phyloP scores from a whole-genome alignment of 2,888 invertebrate genomes.

The Epistrophe grossulariae region DNA sequence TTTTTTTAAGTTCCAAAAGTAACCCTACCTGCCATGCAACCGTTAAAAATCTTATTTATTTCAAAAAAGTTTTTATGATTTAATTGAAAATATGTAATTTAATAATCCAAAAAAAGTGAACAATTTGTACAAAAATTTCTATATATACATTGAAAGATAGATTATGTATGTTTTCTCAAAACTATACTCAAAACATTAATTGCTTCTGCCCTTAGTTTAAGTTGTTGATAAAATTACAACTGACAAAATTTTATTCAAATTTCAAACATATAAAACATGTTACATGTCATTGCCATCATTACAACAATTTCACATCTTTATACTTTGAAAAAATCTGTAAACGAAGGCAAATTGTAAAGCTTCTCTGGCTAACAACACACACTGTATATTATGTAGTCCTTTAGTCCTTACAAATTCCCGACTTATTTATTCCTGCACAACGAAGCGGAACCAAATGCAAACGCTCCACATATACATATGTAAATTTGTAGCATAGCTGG shows the following conservation, averaged over 20 bases:
- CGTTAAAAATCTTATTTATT: no score
- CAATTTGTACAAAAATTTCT: no score
- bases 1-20: no score
- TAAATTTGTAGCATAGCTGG: neutral
- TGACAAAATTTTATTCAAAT: neutral
- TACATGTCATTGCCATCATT: slow-evolving; percentile 33
- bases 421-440: slow-evolving; percentile 39
- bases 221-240: neutral
- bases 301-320: slow-evolving; percentile 19
- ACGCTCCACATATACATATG: slow-evolving; percentile 5
- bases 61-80: no score
- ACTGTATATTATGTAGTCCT: neutral
- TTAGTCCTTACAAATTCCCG: slow-evolving; percentile 30
- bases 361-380: slow-evolving; percentile 9
- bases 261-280: neutral
- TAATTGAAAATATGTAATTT: no score
- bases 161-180: no score
- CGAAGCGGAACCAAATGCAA: slow-evolving; percentile 12
- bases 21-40: no score
- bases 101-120: no score
- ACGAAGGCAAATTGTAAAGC: slow-evolving; percentile 50
- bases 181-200: no score
- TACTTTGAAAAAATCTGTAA: slow-evolving; percentile 23
- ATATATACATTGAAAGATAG: no score
- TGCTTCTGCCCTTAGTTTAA: neutral